Conservation (phyloP, 1,140 invertebrate genomes). For the Drosophila parabipectinata region DNA sequence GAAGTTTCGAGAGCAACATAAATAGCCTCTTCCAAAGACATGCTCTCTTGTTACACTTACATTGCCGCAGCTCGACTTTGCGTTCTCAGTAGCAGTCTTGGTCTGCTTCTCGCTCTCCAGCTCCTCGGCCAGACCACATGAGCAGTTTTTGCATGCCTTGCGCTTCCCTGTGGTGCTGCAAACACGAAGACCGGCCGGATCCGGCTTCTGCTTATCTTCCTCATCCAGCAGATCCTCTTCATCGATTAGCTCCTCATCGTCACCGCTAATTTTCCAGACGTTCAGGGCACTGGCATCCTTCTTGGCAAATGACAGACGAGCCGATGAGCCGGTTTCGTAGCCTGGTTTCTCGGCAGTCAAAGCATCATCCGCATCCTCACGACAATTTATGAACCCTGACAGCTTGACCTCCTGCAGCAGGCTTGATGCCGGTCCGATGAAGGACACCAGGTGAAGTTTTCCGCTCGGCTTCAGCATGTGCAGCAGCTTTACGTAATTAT, state of each 20-base stretch:
- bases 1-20: too few species aligned
- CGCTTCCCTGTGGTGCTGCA: slow-evolving; percentile 96
- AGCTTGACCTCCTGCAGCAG: slow-evolving; percentile 86
- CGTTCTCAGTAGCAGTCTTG: slow-evolving; percentile 84
- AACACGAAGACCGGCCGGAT: slow-evolving; percentile 91
- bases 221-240: slow-evolving; percentile 95
- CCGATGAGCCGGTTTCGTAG: slow-evolving; percentile 87
- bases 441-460: slow-evolving; percentile 84
- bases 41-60: slow-evolving; percentile 86
- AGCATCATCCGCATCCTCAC: slow-evolving; percentile 72
- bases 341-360: slow-evolving; percentile 87
- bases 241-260: slow-evolving; percentile 93
- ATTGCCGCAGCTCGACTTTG: slow-evolving; percentile 98
- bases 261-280: slow-evolving; percentile 85
- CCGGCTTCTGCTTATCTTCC: slow-evolving; percentile 94
- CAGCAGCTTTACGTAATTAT: slow-evolving; percentile 85
- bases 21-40: neutral
- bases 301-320: slow-evolving; percentile 84
- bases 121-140: slow-evolving; percentile 98
- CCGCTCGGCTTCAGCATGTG: slow-evolving; percentile 87
- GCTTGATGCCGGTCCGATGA: slow-evolving; percentile 74
- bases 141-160: slow-evolving; percentile 99
- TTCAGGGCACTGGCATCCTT: slow-evolving; percentile 52
- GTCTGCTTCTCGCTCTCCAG: slow-evolving; percentile 87
- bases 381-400: slow-evolving; percentile 87